Conservation (phyloP, 2,797 vertebrate genomes). For the Crenuchus spilurus region DNA sequence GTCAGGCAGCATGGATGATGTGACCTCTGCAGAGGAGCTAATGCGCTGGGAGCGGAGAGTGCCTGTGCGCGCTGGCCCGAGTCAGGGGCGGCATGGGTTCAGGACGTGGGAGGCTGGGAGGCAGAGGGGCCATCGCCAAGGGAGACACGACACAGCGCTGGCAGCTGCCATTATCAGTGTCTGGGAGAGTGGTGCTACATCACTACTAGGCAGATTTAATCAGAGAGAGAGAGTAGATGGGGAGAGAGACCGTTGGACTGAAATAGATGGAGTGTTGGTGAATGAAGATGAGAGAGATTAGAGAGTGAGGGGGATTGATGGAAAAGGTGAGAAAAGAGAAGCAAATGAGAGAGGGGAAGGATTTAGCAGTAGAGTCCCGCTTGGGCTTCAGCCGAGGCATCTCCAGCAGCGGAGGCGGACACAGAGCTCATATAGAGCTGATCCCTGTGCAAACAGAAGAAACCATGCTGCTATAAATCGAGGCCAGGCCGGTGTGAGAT, state of each 20-base stretch:
- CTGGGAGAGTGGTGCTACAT: not conserved
- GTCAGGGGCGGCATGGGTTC: constrained; percentile 13
- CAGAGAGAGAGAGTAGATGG: not conserved
- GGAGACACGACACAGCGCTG: constrained; percentile 6
- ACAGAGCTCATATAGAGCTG: constrained; percentile 53
- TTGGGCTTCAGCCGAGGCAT: constrained; percentile 27
- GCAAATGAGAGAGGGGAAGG: not conserved
- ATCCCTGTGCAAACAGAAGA: constrained; percentile 58
- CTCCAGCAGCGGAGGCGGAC: constrained; percentile 33
- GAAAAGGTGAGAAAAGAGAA: constrained; percentile 5
- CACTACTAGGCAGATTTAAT: constrained; percentile 16
- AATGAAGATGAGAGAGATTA: constrained; percentile 31
- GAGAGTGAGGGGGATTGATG: constrained; percentile 11
- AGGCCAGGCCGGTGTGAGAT: constrained; percentile 32
- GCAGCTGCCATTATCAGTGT: constrained; percentile 27
- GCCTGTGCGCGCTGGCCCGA: not conserved
- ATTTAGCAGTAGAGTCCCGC: constrained; percentile 5
- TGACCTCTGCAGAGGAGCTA: not conserved
- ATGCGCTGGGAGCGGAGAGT: not conserved
- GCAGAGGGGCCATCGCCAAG: not conserved
- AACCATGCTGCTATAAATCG: constrained; percentile 43
- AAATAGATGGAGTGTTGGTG: constrained; percentile 16
- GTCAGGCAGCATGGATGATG: not conserved
- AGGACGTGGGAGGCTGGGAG: constrained; percentile 18
- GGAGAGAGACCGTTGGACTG: not conserved